These are phyloP conservation scores for Pteropus rufus DNA, from an alignment of 2,797 vertebrate genomes.

Conservation along the genomic window DNA sequence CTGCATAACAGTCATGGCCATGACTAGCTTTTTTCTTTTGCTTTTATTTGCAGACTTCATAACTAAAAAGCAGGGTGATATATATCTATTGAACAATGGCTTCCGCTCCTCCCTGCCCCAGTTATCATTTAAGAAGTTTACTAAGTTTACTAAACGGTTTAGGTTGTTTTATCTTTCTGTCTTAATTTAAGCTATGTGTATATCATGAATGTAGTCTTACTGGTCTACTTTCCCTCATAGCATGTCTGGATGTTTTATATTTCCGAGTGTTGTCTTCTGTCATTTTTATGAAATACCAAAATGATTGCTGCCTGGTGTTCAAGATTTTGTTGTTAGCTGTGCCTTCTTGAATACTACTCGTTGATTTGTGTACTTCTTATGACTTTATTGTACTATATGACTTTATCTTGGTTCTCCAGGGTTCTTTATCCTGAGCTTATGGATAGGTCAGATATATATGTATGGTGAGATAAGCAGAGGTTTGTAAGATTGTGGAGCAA, in stretches of 20 bases:
- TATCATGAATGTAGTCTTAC: background rate
- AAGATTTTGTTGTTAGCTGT: constrained; percentile 29
- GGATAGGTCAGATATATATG: background rate
- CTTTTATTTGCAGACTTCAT: background rate
- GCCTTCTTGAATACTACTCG: background rate
- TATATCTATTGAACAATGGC: background rate
- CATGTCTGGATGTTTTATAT: background rate
- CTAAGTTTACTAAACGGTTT: background rate
- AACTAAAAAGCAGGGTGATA: background rate
- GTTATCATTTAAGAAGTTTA: constrained; percentile 8
- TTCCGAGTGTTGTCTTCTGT: constrained; percentile 9
- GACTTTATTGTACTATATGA: background rate
- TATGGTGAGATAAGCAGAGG: background rate
- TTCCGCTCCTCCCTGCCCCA: background rate
- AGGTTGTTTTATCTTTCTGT: background rate
- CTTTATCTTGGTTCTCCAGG: background rate
- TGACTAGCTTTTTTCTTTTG: background rate
- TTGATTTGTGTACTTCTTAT: constrained; percentile 1
- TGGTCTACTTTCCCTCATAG: background rate
- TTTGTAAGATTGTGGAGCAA: background rate
- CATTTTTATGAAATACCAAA: constrained; percentile 24
- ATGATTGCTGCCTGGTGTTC: background rate
- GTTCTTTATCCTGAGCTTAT: background rate
- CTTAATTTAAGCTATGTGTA: background rate
- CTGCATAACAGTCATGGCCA: background rate